Evolutionary conservation across 2,797 vertebrate genomes (phyloP).

Genomic region (Helarctos malayanus): DNA sequence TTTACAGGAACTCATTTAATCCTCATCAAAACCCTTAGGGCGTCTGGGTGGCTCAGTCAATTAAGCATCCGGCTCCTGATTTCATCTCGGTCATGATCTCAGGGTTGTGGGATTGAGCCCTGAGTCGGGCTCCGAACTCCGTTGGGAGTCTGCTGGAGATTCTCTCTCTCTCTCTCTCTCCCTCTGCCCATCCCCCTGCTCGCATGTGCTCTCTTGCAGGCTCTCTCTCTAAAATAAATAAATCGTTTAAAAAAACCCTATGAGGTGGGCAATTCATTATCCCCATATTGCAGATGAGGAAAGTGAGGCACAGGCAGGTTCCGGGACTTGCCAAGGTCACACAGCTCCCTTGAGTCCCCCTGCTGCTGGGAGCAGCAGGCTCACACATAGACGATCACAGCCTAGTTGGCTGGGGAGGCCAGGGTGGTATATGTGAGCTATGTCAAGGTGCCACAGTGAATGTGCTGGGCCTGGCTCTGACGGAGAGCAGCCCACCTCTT

Average conservation of each 20-base stretch:
- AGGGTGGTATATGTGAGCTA: neutral
- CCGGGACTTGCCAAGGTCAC: neutral
- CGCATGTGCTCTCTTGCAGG: too few relatives aligned
- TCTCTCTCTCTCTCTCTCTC: too few relatives aligned
- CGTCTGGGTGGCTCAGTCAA: neutral
- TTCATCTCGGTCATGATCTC: neutral
- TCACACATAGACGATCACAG: neutral
- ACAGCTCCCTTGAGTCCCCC: neutral
- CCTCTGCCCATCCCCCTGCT: too few relatives aligned
- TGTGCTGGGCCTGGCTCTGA: accelerated
- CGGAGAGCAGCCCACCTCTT: neutral
- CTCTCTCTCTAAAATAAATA: too few relatives aligned
- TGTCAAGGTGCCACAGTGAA: too few relatives aligned
- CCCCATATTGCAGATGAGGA: neutral
- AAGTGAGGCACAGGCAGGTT: neutral
- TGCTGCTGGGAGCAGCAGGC: neutral
- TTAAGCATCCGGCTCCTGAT: neutral
- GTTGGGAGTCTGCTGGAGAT: too few relatives aligned
- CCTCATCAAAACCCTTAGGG: neutral
- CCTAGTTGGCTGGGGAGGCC: too few relatives aligned
- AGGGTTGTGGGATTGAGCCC: neutral
- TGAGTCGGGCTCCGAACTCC: neutral
- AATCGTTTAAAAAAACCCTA: neutral
- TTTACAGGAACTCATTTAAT: neutral
- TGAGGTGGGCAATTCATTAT: neutral